Evolutionary conservation across 2,888 invertebrate species (phyloP).

Genomic region (Lithophane leautieri): DNA sequence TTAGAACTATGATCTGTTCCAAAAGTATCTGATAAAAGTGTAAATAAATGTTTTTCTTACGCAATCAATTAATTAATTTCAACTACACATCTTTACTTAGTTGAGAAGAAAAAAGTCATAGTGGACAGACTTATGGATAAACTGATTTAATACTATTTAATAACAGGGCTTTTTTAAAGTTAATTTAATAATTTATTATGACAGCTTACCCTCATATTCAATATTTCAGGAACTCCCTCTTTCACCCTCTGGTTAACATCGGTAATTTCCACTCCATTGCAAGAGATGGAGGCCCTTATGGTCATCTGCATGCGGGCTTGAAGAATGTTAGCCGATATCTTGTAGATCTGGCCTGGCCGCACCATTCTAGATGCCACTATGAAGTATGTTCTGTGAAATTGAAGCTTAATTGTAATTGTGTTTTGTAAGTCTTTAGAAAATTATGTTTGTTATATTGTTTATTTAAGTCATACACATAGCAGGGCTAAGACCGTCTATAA

Average conservation of each 20-base stretch:
- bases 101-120: too few species aligned
- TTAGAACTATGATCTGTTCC: neutral
- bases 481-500: neutral
- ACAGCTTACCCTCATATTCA: conserved; percentile 94
- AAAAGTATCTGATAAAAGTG: neutral
- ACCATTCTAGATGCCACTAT: conserved; percentile 97
- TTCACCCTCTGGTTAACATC: conserved; percentile 95
- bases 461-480: neutral
- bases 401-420: neutral
- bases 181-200: too few species aligned
- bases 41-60: neutral
- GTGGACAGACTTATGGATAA: too few species aligned
- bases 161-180: too few species aligned
- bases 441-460: neutral
- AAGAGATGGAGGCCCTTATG: conserved; percentile 96
- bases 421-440: neutral
- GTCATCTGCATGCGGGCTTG: conserved; percentile 95
- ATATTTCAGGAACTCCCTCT: conserved; percentile 96
- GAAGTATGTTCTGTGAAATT: conserved; percentile 94
- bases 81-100: too few species aligned
- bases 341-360: conserved; percentile 97
- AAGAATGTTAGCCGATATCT: conserved; percentile 96
- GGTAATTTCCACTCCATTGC: conserved; percentile 97
- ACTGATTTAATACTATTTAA: too few species aligned
- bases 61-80: neutral